Conservation (phyloP, 2,797 vertebrate genomes). For the Chaetophractus vellerosus region DNA sequence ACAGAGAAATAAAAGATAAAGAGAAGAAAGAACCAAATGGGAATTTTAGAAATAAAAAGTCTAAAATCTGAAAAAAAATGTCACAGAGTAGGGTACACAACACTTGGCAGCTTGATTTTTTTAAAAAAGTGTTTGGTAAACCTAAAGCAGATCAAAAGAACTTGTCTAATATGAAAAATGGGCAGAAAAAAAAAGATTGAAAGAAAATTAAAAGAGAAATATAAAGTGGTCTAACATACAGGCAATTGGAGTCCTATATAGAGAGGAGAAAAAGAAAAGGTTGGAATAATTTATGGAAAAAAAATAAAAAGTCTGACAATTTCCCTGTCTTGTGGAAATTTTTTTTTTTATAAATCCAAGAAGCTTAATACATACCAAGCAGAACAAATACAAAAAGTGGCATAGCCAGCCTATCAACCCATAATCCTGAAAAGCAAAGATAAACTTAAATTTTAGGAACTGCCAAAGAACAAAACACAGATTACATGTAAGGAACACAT, state of each 20-base stretch:
- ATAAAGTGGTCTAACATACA: not conserved
- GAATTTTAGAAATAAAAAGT: not conserved
- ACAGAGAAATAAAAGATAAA: slow-evolving; percentile 3
- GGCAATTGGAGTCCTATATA: not conserved
- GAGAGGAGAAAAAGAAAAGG: not conserved
- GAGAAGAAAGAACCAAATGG: not conserved
- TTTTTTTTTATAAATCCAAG: not conserved
- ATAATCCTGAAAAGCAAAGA: not conserved
- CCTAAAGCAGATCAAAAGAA: not conserved
- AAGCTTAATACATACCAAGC: not conserved
- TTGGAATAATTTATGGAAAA: not conserved
- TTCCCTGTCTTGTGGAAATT: not conserved
- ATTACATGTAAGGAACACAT: not conserved
- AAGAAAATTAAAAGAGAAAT: not conserved
- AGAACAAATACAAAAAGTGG: not conserved
- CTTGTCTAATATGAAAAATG: not conserved
- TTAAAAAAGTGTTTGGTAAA: not conserved
- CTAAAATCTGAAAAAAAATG: not conserved
- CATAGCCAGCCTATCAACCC: not conserved
- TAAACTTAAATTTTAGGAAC: slow-evolving; percentile 17
- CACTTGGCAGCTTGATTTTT: not conserved
- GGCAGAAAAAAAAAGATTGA: not conserved
- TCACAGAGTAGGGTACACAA: not conserved
- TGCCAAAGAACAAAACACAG: not conserved
- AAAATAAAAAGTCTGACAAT: not conserved